Base-by-base conservation (phyloP, 1,140 invertebrate genomes). In the Lasaia peninsularis region DNA sequence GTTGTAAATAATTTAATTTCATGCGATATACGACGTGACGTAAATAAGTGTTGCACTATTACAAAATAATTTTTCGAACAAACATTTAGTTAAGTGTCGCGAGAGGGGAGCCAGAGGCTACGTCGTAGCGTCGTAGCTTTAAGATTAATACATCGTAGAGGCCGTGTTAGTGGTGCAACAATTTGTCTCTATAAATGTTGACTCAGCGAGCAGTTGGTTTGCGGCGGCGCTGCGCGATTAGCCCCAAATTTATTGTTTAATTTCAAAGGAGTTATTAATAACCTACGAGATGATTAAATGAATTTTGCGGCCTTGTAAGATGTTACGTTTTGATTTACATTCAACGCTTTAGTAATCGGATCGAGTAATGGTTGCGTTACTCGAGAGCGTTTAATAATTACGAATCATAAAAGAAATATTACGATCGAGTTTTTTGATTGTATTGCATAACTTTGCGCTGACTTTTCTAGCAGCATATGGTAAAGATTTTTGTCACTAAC, bases 151-250 rank as follows among this genome's bases (percentile, higher is more conserved):
- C 71, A 80, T 88, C 81, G 71, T 71, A 64, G 77, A 76, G 73
- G 67, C 71, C 58, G 67, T 71, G 80, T 80, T 80, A 80, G 75
- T 86, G 76, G 71, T 73, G 77, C 76, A 80, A 88, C 83, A 86
- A 88, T 88, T 88, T 88, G 86, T 88, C 86, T 88, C 83, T 88
- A 88, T 88, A 88, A 88, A 88, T 80, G 86, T 86, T 86, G 82
- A 86, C 73, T 88, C 86, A 88, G 86, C 85, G 74, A 72, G 75
- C 71, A 73, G 75, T 73, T 76, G 72, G 69, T 63, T 78, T 78
- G 83, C 79, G 83, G 80, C 73, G 73, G 70, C 66, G 74, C 71
- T 70, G 78, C 79, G 74, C 78, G 83, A 88, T 86, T 88, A 88
- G 81, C 83, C 66, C 63, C 71, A 78, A 88, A 88, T 88, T 88